Percentiles rank a stretch among this genome's conserved stretches.
phyloP scores from a whole-genome alignment of 2,888 invertebrate species.

The Acleris sparsana region DNA sequence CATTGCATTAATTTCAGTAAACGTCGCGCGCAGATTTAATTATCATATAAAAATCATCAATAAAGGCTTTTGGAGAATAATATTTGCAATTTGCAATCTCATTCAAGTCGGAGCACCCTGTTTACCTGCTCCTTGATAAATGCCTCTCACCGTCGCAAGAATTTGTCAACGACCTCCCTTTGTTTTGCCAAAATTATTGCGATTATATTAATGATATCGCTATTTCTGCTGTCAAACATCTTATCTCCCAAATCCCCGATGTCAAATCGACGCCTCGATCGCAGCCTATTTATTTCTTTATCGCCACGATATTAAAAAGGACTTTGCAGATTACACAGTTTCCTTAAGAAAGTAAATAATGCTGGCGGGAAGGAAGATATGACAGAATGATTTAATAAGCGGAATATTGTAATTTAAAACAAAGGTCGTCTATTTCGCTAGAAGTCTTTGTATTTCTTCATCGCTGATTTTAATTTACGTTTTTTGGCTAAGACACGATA shows the following conservation, averaged over 20 bases:
- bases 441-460: not conserved
- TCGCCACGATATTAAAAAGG: slow-evolving; percentile 32
- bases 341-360: slow-evolving; percentile 26
- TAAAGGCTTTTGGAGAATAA: slow-evolving; percentile 23
- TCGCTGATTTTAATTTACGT: not conserved
- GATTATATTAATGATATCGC: slow-evolving; percentile 74
- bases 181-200: slow-evolving; percentile 74
- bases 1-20: slow-evolving; percentile 28
- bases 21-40: slow-evolving; percentile 24
- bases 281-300: slow-evolving; percentile 24
- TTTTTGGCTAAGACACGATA: slow-evolving; percentile 3
- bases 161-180: slow-evolving; percentile 73
- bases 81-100: slow-evolving; percentile 23
- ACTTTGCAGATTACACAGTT: slow-evolving; percentile 24
- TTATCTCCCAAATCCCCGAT: slow-evolving; percentile 47
- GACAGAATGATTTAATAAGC: slow-evolving; percentile 12
- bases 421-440: not conserved
- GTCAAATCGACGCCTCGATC: slow-evolving; percentile 55
- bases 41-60: slow-evolving; percentile 32
- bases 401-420: slow-evolving; percentile 4
- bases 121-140: slow-evolving; percentile 47
- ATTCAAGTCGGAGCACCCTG: slow-evolving; percentile 20
- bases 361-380: not conserved
- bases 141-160: slow-evolving; percentile 60
- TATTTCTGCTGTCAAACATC: slow-evolving; percentile 72